Evolutionary conservation across 2,113 vertebrate genomes (phyloP), one percentile per base, ranked within the genome.

Genomic region (Strix uralensis): DNA sequence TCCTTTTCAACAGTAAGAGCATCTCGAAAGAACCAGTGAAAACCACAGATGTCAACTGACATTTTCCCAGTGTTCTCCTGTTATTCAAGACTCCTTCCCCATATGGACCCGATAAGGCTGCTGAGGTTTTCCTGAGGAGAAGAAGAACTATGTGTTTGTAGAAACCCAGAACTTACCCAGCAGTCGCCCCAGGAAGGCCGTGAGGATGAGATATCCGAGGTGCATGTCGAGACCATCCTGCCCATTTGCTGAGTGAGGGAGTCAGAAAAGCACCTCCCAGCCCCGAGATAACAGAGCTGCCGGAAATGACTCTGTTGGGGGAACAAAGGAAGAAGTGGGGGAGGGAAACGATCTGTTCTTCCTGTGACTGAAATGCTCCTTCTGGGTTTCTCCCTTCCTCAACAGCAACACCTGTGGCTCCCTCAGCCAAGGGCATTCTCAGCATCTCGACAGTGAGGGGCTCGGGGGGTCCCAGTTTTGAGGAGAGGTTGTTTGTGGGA

Each of bases 71-170:
- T 0, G 0, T 22, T 71, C 44, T 62, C 9, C 40, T 19, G 7
- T 2, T 3, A 2, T 23, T 52, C 17, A 42, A 1, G 26, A 5
- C 3, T 2, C 32, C 5, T 11, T 85, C 15, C 2, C 1, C 4
- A 4, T 19, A n/a, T 5, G 7, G 2, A 2, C 6, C 7, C 29
- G 21, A 6, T 46, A 16, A 34, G 7, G 22, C 5, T 46, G 36
- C 2, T 7, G 2, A 57, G 14, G 6, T 30, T 25, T 58, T 74
- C 15, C 20, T 5, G 38, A 38, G 38, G 10, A 38, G 4, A 6
- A n/a, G 27, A 5, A 7, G 26, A 15, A n/a, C 3, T 2, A 38
- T 10, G 13, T 3, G 1, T 15, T 46, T 5, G 18, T 1, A 10
- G 2, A 57, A 58, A 5, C 10, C 1, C 22, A 38, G 44, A 22